phyloP scores from a whole-genome alignment of 2,113 vertebrate genomes.

The Xenopus borealis region DNA sequence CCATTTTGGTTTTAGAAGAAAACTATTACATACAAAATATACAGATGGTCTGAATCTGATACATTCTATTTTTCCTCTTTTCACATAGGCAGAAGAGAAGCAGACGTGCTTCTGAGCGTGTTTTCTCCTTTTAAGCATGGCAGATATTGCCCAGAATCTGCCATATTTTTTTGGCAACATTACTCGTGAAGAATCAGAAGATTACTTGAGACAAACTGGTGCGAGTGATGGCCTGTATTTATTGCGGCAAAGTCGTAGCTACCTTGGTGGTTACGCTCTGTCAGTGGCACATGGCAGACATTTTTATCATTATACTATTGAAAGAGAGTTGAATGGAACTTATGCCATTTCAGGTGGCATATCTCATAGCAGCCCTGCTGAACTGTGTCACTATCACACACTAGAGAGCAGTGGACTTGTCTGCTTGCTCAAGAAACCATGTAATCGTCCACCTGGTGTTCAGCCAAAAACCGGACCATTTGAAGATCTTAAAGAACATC shows the following conservation, averaged over 20 bases:
- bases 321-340: constrained; percentile 78
- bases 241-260: constrained; percentile 89
- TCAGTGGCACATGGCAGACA: constrained; percentile 72
- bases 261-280: constrained; percentile 86
- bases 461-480: constrained; percentile 90
- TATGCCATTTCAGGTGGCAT: constrained; percentile 88
- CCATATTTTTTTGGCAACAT: constrained; percentile 93
- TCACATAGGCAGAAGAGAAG: too few relatives aligned
- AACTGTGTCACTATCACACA: constrained; percentile 85
- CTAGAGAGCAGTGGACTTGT: constrained; percentile 84
- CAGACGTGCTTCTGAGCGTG: too few relatives aligned
- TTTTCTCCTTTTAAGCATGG: constrained; percentile 32
- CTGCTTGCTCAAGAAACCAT: constrained; percentile 82
- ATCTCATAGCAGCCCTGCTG: constrained; percentile 74
- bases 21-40: too few relatives aligned
- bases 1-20: too few relatives aligned
- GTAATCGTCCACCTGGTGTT: constrained; percentile 76
- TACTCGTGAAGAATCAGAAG: constrained; percentile 89
- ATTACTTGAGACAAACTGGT: constrained; percentile 77
- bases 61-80: too few relatives aligned
- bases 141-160: constrained; percentile 71
- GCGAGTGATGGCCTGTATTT: constrained; percentile 76
- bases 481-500: constrained; percentile 90
- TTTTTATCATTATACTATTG: constrained; percentile 92
- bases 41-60: too few relatives aligned